phyloP scores from a whole-genome alignment of 2,888 invertebrate species.

The Lagria hirta region DNA sequence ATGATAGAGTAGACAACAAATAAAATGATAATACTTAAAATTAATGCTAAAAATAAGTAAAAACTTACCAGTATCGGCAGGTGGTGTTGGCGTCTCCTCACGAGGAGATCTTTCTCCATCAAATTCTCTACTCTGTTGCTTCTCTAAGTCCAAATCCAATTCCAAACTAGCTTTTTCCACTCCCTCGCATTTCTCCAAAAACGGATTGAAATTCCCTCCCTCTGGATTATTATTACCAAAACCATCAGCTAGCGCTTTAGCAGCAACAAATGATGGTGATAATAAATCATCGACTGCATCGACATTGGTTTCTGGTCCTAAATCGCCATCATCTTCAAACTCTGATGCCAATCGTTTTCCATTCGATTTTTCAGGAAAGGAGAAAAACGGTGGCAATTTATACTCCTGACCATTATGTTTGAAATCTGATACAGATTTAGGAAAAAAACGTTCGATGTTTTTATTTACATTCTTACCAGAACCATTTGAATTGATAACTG shows the following conservation, averaged over 20 bases:
- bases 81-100: constrained; percentile 62
- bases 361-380: constrained; percentile 39
- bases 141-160: constrained; percentile 40
- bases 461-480: constrained; percentile 38
- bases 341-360: constrained; percentile 38
- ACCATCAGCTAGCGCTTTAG: constrained; percentile 47
- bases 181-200: constrained; percentile 31
- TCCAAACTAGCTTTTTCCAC: constrained; percentile 43
- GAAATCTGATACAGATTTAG: no score
- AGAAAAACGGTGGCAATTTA: constrained; percentile 32
- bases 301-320: constrained; percentile 77
- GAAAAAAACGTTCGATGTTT: no score
- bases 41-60: no score
- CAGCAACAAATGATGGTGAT: constrained; percentile 46
- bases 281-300: constrained; percentile 63
- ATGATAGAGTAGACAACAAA: no score
- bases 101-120: constrained; percentile 43
- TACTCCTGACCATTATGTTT: constrained; percentile 44
- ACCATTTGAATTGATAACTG: constrained; percentile 50
- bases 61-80: constrained; percentile 61
- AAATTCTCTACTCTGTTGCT: constrained; percentile 36
- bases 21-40: no score
- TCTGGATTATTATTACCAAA: constrained; percentile 38
- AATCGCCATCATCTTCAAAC: constrained; percentile 59
- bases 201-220: constrained; percentile 32